Evolutionary conservation across 2,888 invertebrate species (phyloP), one percentile per base, ranked within the genome.

Genomic region (Hydrotaea diabolus): DNA sequence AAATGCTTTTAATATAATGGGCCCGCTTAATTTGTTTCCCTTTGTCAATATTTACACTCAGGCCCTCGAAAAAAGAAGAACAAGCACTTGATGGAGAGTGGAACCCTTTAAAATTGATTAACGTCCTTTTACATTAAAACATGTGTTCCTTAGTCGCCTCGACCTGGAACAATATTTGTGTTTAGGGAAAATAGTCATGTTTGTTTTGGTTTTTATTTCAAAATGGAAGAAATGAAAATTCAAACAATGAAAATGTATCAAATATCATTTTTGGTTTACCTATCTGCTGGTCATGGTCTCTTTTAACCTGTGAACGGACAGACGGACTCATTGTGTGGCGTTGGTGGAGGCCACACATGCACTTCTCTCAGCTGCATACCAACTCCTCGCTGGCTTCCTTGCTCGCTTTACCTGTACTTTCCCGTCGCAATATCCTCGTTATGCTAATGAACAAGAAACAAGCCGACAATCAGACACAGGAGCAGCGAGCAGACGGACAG

Each of bases 111-210:
- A 7, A 1, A 46, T 76, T 79, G 69, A 78, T 57, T 64, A 39
- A 43, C 11, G 62, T 82, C 78, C 81, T 81, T 78, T 76, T 79
- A 21, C 66, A 69, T 39, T 69, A 69, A 57, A 69, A 77, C 77
- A 77, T 77, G 69, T 77, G 69, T 76, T 66, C 21, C 21, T 36
- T 66, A 19, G 39, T 59, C 11, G n/a, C 15, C 49, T 49, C 13
- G 17, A 62, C 43, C 43, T 46, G 46, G 46, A 46, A 21, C 23
- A 43, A 21, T 69, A 69, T 69, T 69, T 69, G 19, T 66, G 36
- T 36, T 39, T 64, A 64, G n/a, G 23, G 55, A 59, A 59, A 59
- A 59, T 26, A 26, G 15, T 26, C 8, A 9, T 66, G 39, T 69
- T 69, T 69, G 2, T 46, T 59, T 69, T 69, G 43, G 69, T 46